Evolutionary conservation across 2,797 vertebrate species (phyloP), one percentile per base, ranked within the genome.

Genomic region (Phylloscopus collybita): DNA sequence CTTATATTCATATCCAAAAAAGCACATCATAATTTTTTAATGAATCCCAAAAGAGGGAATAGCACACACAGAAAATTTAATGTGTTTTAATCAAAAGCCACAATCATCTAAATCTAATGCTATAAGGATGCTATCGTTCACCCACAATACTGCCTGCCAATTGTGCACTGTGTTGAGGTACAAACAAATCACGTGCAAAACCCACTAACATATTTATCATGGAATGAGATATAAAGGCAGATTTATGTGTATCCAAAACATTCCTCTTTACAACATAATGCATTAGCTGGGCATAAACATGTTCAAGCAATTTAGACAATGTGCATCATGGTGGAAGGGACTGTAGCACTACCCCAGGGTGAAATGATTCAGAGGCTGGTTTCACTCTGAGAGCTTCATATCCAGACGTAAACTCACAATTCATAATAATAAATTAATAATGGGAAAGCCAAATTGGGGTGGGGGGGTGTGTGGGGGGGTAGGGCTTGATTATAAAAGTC

Each of bases 231-330:
- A 87, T 95, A 88, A 66, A 86, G 78, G 18, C 61, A 96, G 96
- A 96, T 95, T 97, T 96, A 96, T 95, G 73, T 70, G 56, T 83
- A 88, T 30, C 54, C 70, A 92, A 95, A 93, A 80, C 34, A 34
- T 93, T 95, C 81, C 84, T 97, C 54, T 72, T 95, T 93, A 64
- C 50, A 93, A 95, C 89, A 94, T 56, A 97, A 93, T 95, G 74
- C 94, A 97, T 97, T 97, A 97, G 72, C 72, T 90, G 74, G 92
- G 82, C 73, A 95, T 96, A 97, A 98, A 97, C 91, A 86, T 93
- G 87, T 93, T 92, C 67, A 93, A 93, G 87, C 90, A 96, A 97
- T 97, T 97, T 96, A 96, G 91, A 81, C 97, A 96, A 96, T 87
- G 70, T 86, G 62, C 8, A 4, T 96, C 96, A 96, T 57, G 1